Evolutionary conservation across 2,888 invertebrate genomes (phyloP).

Genomic region (Altica lythri): DNA sequence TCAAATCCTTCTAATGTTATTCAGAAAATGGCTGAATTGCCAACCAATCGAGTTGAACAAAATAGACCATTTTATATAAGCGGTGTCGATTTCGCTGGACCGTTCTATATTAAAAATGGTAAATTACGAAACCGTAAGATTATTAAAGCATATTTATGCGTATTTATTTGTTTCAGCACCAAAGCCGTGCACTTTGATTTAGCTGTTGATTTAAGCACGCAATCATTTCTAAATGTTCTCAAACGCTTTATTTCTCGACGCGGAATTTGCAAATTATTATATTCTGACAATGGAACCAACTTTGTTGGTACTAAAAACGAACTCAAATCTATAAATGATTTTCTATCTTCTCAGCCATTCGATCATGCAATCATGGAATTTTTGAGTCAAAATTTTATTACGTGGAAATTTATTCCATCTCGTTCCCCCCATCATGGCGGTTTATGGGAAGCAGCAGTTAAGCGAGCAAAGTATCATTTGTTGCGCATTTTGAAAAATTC

Average conservation of each 20-base stretch:
- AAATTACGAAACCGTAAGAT: slow-evolving; percentile 29
- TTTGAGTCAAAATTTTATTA: too few relatives aligned
- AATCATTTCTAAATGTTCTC: too few relatives aligned
- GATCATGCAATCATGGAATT: not conserved
- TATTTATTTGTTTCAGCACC: slow-evolving; percentile 33
- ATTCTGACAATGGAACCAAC: not conserved
- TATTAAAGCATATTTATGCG: slow-evolving; percentile 30
- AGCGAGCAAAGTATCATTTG: too few relatives aligned
- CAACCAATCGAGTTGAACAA: slow-evolving; percentile 25
- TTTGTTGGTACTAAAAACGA: too few relatives aligned
- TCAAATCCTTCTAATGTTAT: slow-evolving; percentile 16
- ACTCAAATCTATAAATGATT: too few relatives aligned
- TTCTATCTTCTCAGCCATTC: not conserved
- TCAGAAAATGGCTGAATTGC: slow-evolving; percentile 28
- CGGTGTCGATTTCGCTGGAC: slow-evolving; percentile 32
- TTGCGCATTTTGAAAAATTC: too few relatives aligned
- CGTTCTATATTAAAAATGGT: slow-evolving; percentile 31
- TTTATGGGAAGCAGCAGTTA: too few relatives aligned
- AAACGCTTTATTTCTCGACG: too few relatives aligned
- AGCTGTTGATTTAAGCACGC: slow-evolving; percentile 15
- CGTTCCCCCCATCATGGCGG: too few relatives aligned
- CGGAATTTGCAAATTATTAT: too few relatives aligned
- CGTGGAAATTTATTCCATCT: too few relatives aligned
- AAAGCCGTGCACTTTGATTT: slow-evolving; percentile 32
- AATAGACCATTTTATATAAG: slow-evolving; percentile 29